These are phyloP conservation scores for Liposcelis brunnea DNA, from an alignment of 2,888 invertebrate genomes.

Conservation along the genomic window DNA sequence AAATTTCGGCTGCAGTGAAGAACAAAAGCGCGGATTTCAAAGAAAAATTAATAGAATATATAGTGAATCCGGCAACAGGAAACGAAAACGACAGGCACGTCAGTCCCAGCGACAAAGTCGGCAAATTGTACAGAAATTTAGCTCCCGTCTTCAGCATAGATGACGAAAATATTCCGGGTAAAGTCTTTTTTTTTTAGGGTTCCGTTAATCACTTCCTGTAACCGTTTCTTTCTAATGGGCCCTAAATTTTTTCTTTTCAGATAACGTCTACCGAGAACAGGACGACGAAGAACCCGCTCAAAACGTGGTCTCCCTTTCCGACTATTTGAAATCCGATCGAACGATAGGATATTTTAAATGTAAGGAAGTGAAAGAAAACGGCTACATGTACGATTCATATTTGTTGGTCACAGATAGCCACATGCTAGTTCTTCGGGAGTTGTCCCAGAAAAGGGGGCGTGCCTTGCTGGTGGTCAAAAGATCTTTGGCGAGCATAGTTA, in stretches of 20 bases:
- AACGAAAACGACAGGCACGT: conserved; percentile 36
- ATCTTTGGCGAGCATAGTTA: conserved; percentile 79
- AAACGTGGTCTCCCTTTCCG: conserved; percentile 52
- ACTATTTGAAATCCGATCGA: conserved; percentile 67
- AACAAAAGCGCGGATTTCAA: conserved; percentile 82
- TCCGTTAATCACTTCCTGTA: too few species aligned
- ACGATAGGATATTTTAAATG: conserved; percentile 77
- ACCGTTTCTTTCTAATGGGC: too few species aligned
- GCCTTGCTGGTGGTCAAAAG: conserved; percentile 76
- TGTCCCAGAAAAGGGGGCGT: conserved; percentile 55
- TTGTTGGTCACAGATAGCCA: conserved; percentile 73
- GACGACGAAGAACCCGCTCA: conserved; percentile 50
- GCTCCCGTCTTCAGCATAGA: conserved; percentile 91
- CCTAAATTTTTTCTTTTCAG: conserved; percentile 20
- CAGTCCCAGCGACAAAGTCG: conserved; percentile 34
- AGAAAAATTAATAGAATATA: conserved; percentile 81
- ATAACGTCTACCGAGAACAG: conserved; percentile 27
- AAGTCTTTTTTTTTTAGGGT: conserved; percentile 16
- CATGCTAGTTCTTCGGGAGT: conserved; percentile 67
- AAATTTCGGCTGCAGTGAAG: conserved; percentile 74
- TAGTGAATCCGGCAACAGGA: conserved; percentile 68
- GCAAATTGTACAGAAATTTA: conserved; percentile 77
- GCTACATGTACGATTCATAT: conserved; percentile 69
- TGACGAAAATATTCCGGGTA: conserved; percentile 42
- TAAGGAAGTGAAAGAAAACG: conserved; percentile 79